Conservation (phyloP, 35 echinoderm and acorn worm genomes). For the Apostichopus japonicus region DNA sequence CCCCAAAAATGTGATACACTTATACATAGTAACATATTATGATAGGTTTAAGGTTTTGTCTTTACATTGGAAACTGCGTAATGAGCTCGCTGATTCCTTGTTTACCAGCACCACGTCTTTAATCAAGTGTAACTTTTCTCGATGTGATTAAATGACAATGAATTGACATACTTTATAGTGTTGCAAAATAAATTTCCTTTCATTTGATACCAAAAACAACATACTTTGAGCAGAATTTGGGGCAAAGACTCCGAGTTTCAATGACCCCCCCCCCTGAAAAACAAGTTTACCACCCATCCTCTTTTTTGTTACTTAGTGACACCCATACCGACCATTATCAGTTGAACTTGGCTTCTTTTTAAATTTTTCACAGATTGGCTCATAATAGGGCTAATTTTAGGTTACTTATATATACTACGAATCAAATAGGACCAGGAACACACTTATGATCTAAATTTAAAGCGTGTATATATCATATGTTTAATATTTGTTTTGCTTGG, state of each 20-base stretch:
- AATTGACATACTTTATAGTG: background rate
- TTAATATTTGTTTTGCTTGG: no score
- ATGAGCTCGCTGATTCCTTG: background rate
- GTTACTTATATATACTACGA: no score
- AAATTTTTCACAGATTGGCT: background rate
- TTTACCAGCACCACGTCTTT: background rate
- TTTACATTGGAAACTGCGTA: no score
- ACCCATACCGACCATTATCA: background rate
- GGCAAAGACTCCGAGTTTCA: no score
- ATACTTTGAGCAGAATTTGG: background rate
- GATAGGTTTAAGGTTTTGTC: background rate
- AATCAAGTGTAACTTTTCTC: background rate
- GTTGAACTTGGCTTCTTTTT: background rate
- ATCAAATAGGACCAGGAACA: no score
- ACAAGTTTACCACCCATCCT: background rate
- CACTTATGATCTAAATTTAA: no score
- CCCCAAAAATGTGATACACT: background rate
- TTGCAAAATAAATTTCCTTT: background rate
- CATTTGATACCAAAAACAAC: background rate
- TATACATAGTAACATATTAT: background rate
- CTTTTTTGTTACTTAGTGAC: background rate
- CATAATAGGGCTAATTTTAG: background rate
- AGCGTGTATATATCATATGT: no score
- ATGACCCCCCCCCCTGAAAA: background rate
- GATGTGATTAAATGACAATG: background rate